A percentile compares a stretch with the other conserved stretches of the same genome.
phyloP scores from a whole-genome alignment of 2,797 vertebrate species.

The Chiloscyllium punctatum region DNA sequence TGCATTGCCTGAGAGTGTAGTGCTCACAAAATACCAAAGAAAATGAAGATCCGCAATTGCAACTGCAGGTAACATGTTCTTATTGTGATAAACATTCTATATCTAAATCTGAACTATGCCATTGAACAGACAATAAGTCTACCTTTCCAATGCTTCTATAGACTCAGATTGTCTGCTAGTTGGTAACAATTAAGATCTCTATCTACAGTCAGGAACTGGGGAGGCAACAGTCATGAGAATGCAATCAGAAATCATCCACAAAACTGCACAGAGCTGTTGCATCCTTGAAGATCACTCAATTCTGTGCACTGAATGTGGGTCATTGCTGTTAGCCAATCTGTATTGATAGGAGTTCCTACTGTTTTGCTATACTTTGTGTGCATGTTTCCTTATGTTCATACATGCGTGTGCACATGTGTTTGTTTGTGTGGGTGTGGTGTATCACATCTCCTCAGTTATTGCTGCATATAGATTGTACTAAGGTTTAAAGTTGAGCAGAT shows the following conservation, averaged over 20 bases:
- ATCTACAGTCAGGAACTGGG: conserved; percentile 64
- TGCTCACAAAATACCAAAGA: neutral
- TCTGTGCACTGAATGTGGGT: no score
- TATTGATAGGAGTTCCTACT: neutral
- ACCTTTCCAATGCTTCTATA: conserved; percentile 52
- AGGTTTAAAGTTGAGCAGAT: neutral
- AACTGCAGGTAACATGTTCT: neutral
- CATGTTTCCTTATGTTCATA: neutral
- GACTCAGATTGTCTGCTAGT: conserved; percentile 57
- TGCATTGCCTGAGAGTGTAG: no score
- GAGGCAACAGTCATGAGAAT: conserved; percentile 65
- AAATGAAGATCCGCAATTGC: neutral
- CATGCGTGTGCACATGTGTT: no score
- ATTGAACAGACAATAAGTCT: neutral
- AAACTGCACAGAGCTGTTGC: conserved; percentile 68
- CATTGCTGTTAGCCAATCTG: neutral
- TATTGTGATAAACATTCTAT: no score
- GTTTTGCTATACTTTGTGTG: neutral
- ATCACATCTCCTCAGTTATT: neutral
- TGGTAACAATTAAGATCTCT: conserved; percentile 60
- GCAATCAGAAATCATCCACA: conserved; percentile 62
- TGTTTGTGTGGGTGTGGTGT: neutral
- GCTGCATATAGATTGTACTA: neutral
- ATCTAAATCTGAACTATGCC: no score
- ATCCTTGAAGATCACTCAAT: conserved; percentile 11